Evolutionary conservation across 2,888 invertebrate genomes (phyloP), one percentile per base, ranked within the genome.

Genomic region (Imbricaverruca yamaguchii): DNA sequence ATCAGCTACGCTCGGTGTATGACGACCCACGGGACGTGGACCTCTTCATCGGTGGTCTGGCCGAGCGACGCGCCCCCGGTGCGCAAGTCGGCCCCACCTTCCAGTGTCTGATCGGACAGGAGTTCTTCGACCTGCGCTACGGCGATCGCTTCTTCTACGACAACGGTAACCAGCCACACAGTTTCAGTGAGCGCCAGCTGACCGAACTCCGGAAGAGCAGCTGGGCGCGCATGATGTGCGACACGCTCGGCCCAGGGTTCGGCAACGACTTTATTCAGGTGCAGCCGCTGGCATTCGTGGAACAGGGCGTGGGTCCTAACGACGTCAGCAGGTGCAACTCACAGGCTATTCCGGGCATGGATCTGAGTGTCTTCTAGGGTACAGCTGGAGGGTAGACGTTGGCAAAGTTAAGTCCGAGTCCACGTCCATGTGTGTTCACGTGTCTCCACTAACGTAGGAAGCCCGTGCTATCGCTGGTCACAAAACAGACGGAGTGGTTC

Each of bases 101-200:
- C 53, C 74, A 74, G 74, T 89, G 89, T 82, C 87, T 89, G 80
- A 86, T 89, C 39, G 88, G 91, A 83, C 93, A 93, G 86, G 95
- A 96, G 87, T 91, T 96, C 84, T 89, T 90, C 83, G 90, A 93
- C 83, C 91, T 93, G 0, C 91, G 91, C 83, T 87, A 88, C 74
- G 93, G 92, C 0, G 94, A 95, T 86, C 89, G 93, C 80, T 94
- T 91, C 86, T 95, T 94, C 88, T 94, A 93, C 86, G 91, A 90
- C 83, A 87, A 88, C 80, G 85, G 85, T 0, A 85, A 84, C 59
- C 87, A 88, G 81, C 87, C 88, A 0, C 85, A 87, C 80, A 88
- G 89, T 0, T 25, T 86, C 85, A 39, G 85, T 87, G 74, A 11
- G 7, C 90, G 89, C 0, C 93, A 93, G 87, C 86, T 92, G 25